Evolutionary conservation across 2,888 invertebrate species (phyloP).

Genomic region (Hirtodrosophila confusa): DNA sequence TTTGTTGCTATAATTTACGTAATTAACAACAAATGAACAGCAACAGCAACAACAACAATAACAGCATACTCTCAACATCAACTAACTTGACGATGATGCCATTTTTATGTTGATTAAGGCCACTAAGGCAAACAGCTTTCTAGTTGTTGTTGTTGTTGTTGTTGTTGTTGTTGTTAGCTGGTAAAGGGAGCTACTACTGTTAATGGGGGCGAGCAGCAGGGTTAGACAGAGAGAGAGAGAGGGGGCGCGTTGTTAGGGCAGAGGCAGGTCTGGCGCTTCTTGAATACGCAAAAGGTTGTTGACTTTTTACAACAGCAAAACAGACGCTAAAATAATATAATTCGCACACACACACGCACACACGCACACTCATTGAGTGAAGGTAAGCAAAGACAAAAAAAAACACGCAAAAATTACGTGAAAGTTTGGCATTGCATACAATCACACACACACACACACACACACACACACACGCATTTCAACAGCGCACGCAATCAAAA

Average conservation of each 20-base stretch:
- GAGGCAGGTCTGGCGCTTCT: slow-evolving; percentile 62
- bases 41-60: slow-evolving; percentile 6
- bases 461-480: slow-evolving; percentile 12
- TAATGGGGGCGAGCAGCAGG: slow-evolving; percentile 20
- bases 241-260: background rate
- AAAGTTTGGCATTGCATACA: slow-evolving; percentile 78
- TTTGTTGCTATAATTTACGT: slow-evolving; percentile 30
- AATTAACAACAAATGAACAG: slow-evolving; percentile 28
- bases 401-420: slow-evolving; percentile 72
- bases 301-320: slow-evolving; percentile 74
- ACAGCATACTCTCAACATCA: slow-evolving; percentile 2
- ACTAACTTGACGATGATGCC: slow-evolving; percentile 53
- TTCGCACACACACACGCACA: slow-evolving; percentile 51
- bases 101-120: slow-evolving; percentile 67
- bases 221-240: background rate
- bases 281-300: slow-evolving; percentile 73
- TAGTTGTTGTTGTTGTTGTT: slow-evolving; percentile 40
- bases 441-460: slow-evolving; percentile 15
- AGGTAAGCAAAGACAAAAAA: slow-evolving; percentile 42
- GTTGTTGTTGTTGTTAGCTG: slow-evolving; percentile 12
- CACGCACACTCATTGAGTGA: slow-evolving; percentile 33
- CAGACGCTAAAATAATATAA: slow-evolving; percentile 74
- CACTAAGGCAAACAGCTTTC: slow-evolving; percentile 56
- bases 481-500: slow-evolving; percentile 67
- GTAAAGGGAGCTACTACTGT: slow-evolving; percentile 45